Percentiles rank a stretch among this genome's conserved stretches.
Evolutionary conservation across 2,888 invertebrate genomes (phyloP).

Genomic region (Aphidoletes aphidimyza): DNA sequence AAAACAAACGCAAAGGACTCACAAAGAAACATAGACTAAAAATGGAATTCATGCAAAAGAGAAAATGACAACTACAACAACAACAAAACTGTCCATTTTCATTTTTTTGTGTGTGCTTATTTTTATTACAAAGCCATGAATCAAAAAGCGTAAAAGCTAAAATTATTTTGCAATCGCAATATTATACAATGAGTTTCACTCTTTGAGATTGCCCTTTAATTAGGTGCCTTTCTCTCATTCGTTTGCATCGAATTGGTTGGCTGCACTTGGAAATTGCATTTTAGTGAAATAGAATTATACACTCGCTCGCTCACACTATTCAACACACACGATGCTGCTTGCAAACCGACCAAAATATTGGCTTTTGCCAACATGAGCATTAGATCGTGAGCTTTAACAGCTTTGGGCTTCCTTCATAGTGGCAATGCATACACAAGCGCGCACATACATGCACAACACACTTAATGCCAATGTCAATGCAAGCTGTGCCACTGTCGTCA

Average conservation of each 20-base stretch:
- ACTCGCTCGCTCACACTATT: too few relatives aligned
- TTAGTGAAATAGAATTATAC: background rate
- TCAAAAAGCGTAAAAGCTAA: background rate
- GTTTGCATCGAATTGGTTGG: conserved; percentile 28
- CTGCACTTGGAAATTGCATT: conserved; percentile 13
- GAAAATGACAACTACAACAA: too few relatives aligned
- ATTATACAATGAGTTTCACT: background rate
- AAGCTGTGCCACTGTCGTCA: background rate
- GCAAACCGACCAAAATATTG: conserved; percentile 2
- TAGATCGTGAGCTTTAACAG: background rate
- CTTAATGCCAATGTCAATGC: background rate
- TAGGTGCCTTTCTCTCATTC: background rate
- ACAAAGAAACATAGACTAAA: background rate
- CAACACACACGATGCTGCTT: too few relatives aligned
- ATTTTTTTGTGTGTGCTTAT: too few relatives aligned
- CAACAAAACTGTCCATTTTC: too few relatives aligned
- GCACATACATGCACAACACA: background rate
- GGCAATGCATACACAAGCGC: too few relatives aligned
- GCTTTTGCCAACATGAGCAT: background rate
- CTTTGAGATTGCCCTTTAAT: background rate
- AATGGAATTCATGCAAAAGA: too few relatives aligned
- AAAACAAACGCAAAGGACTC: background rate
- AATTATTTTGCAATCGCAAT: background rate
- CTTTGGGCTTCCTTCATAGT: background rate
- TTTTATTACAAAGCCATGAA: background rate